Evolutionary conservation across 2,888 invertebrate genomes (phyloP).

Genomic region (Eupsilia transversa): DNA sequence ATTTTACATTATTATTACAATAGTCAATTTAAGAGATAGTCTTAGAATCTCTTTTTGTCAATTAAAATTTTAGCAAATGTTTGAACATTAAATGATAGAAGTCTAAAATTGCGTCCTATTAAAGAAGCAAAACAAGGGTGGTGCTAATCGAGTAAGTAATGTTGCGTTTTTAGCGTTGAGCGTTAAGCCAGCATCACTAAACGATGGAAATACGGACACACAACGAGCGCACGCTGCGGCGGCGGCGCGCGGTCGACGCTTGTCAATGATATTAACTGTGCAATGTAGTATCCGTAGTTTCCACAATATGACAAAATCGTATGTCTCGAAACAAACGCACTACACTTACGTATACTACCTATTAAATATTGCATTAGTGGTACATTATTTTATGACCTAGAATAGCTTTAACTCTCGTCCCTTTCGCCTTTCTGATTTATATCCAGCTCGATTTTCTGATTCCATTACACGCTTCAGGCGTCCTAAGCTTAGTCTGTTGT

Average conservation of each 20-base stretch:
- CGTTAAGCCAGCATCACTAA: background rate
- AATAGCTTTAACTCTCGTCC: slow-evolving; percentile 22
- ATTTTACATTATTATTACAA: slow-evolving; percentile 16
- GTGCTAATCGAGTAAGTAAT: slow-evolving; percentile 7
- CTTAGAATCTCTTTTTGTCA: slow-evolving; percentile 31
- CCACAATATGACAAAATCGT: slow-evolving; percentile 3
- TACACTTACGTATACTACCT: slow-evolving; percentile 62
- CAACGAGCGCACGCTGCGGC: background rate
- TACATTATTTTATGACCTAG: slow-evolving; percentile 44
- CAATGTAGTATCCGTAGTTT: background rate
- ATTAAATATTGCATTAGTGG: slow-evolving; percentile 62
- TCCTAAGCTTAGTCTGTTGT: background rate
- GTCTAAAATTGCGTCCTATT: slow-evolving; percentile 18
- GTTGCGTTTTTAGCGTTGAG: background rate
- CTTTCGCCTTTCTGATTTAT: background rate
- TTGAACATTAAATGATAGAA: slow-evolving; percentile 9
- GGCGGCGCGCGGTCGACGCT: background rate
- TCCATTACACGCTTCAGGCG: slow-evolving; percentile 6
- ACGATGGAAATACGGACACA: background rate
- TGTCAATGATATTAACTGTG: background rate
- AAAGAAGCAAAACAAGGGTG: slow-evolving; percentile 17
- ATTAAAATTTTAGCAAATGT: slow-evolving; percentile 15
- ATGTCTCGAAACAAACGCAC: slow-evolving; percentile 30
- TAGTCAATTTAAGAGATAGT: slow-evolving; percentile 33
- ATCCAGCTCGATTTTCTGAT: slow-evolving; percentile 4